These are phyloP conservation scores for Laodelphax striatellus DNA, from an alignment of 1,140 invertebrate genomes.

Conservation along the genomic window DNA sequence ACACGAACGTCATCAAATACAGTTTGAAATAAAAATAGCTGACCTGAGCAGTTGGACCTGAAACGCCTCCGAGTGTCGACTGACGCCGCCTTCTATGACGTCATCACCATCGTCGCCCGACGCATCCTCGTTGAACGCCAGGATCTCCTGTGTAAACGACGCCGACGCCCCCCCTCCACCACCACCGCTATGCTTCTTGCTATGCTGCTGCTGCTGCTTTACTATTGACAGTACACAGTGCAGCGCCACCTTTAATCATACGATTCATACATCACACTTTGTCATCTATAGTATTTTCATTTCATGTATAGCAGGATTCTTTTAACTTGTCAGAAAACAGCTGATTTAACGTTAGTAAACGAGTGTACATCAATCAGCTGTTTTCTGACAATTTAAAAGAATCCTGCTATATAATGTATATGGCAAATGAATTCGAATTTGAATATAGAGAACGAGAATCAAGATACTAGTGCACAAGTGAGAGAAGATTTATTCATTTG, in stretches of 20 bases:
- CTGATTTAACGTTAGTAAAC: too few relatives aligned
- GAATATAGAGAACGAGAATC: too few relatives aligned
- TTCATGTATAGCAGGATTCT: too few relatives aligned
- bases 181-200: constrained; percentile 32
- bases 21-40: background rate
- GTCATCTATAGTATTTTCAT: too few relatives aligned
- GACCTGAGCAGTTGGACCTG: constrained; percentile 61
- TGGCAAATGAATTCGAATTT: too few relatives aligned
- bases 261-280: too few relatives aligned
- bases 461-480: too few relatives aligned
- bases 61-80: constrained; percentile 60
- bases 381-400: too few relatives aligned
- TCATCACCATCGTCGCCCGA: constrained; percentile 36
- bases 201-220: constrained; percentile 39
- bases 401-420: too few relatives aligned
- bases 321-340: too few relatives aligned
- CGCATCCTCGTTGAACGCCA: constrained; percentile 61
- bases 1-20: background rate
- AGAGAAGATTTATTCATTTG: too few relatives aligned
- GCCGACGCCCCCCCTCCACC: constrained; percentile 19
- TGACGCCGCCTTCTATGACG: constrained; percentile 41
- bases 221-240: constrained; percentile 75
- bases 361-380: too few relatives aligned
- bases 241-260: constrained; percentile 35
- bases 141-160: constrained; percentile 67